Percentiles rank a stretch among this genome's conserved stretches.
Evolutionary conservation across 2,113 vertebrate genomes (phyloP).

Genomic region (Lophochroa leadbeateri): DNA sequence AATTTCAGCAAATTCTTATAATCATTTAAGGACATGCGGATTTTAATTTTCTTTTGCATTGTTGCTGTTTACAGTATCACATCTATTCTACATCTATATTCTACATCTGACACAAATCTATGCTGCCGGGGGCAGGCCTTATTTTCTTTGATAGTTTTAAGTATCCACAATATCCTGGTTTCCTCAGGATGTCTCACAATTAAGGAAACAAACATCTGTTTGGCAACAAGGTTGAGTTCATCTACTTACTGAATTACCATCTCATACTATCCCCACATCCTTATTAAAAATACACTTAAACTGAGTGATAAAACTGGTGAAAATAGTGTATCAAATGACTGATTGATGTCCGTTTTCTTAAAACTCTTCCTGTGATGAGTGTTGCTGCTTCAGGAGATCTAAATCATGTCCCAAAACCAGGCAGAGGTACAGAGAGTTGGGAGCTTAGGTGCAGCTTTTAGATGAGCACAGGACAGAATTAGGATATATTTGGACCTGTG

Average conservation of each 20-base stretch:
- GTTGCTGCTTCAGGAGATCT: neutral
- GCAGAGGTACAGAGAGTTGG: fast-evolving
- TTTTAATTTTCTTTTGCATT: neutral
- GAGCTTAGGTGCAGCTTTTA: neutral
- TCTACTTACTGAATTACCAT: neutral
- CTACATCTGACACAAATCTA: neutral
- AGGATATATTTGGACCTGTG: neutral
- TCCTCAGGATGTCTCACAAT: neutral
- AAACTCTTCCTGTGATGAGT: fast-evolving
- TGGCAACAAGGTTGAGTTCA: neutral
- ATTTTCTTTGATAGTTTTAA: neutral
- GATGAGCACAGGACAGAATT: neutral
- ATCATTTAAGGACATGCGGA: neutral
- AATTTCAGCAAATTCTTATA: neutral
- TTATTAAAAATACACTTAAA: neutral
- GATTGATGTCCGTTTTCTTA: neutral
- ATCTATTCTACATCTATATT: too few relatives aligned
- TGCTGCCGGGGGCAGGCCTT: neutral
- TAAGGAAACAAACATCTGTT: conserved; percentile 27
- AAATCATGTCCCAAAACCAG: neutral
- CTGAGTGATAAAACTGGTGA: neutral
- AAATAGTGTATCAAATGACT: neutral
- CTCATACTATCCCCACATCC: neutral
- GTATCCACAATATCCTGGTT: neutral
- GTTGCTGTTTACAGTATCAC: neutral